A percentile compares a stretch with the other conserved stretches of the same genome.
Evolutionary conservation across 2,888 invertebrate genomes (phyloP).

Genomic region (Ophion slaviceki): DNA sequence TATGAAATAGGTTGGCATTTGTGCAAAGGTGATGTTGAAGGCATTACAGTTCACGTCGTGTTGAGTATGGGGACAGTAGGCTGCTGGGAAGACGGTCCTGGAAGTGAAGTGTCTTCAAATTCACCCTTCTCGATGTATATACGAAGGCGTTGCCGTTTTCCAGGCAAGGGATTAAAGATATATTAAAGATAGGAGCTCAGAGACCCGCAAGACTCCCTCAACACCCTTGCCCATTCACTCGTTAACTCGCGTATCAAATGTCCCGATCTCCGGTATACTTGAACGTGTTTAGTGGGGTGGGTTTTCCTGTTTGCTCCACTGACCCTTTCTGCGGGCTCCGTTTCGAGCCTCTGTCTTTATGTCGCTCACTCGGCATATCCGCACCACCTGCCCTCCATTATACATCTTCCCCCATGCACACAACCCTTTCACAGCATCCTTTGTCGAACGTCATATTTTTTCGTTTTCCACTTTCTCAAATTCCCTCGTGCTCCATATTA

Average conservation of each 20-base stretch:
- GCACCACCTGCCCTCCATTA: slow-evolving; percentile 57
- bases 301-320: slow-evolving; percentile 61
- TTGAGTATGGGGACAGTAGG: too few species aligned
- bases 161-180: slow-evolving; percentile 56
- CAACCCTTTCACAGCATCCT: slow-evolving; percentile 43
- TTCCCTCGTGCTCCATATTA: slow-evolving; percentile 18
- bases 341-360: slow-evolving; percentile 46
- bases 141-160: slow-evolving; percentile 43
- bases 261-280: slow-evolving; percentile 53
- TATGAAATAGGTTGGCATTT: too few species aligned
- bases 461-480: slow-evolving; percentile 40
- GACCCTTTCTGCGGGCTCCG: slow-evolving; percentile 49
- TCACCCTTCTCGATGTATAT: background rate
- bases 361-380: slow-evolving; percentile 50
- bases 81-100: too few species aligned
- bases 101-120: too few species aligned
- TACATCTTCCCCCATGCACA: slow-evolving; percentile 26
- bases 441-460: slow-evolving; percentile 3
- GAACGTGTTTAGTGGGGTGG: slow-evolving; percentile 21
- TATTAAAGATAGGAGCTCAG: slow-evolving; percentile 49
- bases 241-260: slow-evolving; percentile 49
- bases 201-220: background rate
- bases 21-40: too few species aligned
- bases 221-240: slow-evolving; percentile 16
- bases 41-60: too few species aligned